These are phyloP conservation scores for Melanotus villosus DNA, from an alignment of 2,888 invertebrate genomes.

Conservation along the genomic window DNA sequence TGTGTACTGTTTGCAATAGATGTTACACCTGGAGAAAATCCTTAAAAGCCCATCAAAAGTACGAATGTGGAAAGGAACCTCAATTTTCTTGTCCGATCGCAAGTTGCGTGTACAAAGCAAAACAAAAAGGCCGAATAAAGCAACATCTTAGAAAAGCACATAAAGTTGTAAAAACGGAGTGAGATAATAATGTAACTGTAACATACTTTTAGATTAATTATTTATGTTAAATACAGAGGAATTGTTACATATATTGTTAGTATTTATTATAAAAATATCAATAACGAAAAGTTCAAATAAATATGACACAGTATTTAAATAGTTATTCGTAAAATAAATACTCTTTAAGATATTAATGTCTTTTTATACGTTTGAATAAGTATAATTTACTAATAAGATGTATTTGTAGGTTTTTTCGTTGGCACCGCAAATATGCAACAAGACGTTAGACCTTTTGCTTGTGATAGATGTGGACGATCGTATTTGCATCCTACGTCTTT, in stretches of 20 bases:
- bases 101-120: background rate
- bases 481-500: conserved; percentile 44
- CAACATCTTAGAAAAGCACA: background rate
- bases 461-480: conserved; percentile 48
- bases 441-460: conserved; percentile 39
- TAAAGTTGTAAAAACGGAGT: background rate
- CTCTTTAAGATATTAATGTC: too few species aligned
- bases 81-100: background rate
- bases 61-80: background rate
- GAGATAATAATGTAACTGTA: background rate
- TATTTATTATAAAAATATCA: too few species aligned
- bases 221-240: too few species aligned
- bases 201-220: too few species aligned
- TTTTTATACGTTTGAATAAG: too few species aligned
- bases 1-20: background rate
- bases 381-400: too few species aligned
- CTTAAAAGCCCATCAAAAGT: background rate
- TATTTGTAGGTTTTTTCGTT: background rate
- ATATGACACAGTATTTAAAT: too few species aligned
- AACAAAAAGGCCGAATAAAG: background rate
- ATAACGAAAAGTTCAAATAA: too few species aligned
- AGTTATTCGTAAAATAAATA: too few species aligned
- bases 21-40: background rate
- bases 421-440: background rate
- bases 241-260: too few species aligned